phyloP scores from a whole-genome alignment of 2,113 vertebrate genomes.

The Chlorodrepanis virens region DNA sequence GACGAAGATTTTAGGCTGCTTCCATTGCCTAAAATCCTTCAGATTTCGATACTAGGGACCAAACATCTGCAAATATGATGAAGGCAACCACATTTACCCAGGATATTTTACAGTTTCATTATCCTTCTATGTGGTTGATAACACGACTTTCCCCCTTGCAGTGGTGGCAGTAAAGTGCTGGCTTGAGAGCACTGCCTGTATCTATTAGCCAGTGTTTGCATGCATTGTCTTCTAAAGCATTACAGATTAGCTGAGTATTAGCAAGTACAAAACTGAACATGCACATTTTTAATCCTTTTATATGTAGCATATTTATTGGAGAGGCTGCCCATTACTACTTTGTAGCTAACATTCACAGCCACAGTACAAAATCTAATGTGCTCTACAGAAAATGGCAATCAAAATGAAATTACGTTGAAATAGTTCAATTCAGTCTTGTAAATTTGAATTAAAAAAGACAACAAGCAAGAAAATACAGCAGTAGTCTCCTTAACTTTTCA shows the following conservation, averaged over 20 bases:
- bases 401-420: conserved; percentile 7
- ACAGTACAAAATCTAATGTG: background rate
- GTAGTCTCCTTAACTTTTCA: background rate
- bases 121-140: background rate
- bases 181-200: background rate
- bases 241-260: background rate
- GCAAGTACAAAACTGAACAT: background rate
- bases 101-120: background rate
- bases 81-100: background rate
- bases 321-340: conserved; percentile 34
- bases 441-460: background rate
- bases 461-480: background rate
- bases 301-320: background rate
- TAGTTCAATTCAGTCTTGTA: background rate
- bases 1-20: too few relatives aligned
- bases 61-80: background rate
- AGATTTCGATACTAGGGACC: background rate
- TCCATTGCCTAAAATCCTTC: background rate
- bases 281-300: conserved; percentile 28
- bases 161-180: background rate
- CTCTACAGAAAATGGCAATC: background rate
- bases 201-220: background rate
- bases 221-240: background rate
- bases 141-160: background rate
- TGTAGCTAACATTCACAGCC: background rate